Conservation (phyloP, 2,888 invertebrate species). For the Esperia sulphurella region DNA sequence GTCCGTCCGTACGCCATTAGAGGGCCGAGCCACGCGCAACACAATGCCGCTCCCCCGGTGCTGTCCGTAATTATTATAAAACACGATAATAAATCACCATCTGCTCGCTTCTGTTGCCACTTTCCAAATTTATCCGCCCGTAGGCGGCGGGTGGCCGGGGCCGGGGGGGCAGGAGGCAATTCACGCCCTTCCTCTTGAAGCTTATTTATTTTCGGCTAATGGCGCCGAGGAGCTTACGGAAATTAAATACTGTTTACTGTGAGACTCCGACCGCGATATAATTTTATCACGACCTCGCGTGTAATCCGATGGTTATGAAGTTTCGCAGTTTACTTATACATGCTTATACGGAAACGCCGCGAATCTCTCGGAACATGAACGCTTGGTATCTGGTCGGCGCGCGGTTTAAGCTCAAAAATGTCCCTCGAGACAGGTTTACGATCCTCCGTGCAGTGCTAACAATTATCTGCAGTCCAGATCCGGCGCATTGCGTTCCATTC, state of each 20-base stretch:
- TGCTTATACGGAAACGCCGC: neutral
- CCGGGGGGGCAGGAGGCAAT: constrained; percentile 35
- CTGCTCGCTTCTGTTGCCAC: constrained; percentile 68
- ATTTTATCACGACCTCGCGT: constrained; percentile 35
- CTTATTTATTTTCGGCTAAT: constrained; percentile 69
- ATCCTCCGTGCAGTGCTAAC: constrained; percentile 25
- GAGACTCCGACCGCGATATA: constrained; percentile 40
- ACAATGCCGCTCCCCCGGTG: constrained; percentile 51
- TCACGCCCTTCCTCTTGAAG: constrained; percentile 52
- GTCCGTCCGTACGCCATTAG: constrained; percentile 37
- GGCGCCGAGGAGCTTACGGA: constrained; percentile 56
- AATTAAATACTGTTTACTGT: constrained; percentile 62
- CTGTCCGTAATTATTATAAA: constrained; percentile 70
- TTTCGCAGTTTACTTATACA: constrained; percentile 19
- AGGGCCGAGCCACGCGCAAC: constrained; percentile 27
- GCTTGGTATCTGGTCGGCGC: constrained; percentile 20
- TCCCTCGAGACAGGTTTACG: constrained; percentile 36
- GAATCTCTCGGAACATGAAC: constrained; percentile 18
- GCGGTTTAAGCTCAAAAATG: constrained; percentile 25
- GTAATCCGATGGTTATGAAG: constrained; percentile 26
- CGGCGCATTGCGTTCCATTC: constrained; percentile 29
- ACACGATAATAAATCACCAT: constrained; percentile 74
- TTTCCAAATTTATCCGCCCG: constrained; percentile 42
- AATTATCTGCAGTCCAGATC: constrained; percentile 28
- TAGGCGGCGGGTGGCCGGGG: constrained; percentile 13